Percentiles rank a stretch among this genome's conserved stretches.
phyloP scores from a whole-genome alignment of 2,113 vertebrate species.

The Chaetura pelagica region DNA sequence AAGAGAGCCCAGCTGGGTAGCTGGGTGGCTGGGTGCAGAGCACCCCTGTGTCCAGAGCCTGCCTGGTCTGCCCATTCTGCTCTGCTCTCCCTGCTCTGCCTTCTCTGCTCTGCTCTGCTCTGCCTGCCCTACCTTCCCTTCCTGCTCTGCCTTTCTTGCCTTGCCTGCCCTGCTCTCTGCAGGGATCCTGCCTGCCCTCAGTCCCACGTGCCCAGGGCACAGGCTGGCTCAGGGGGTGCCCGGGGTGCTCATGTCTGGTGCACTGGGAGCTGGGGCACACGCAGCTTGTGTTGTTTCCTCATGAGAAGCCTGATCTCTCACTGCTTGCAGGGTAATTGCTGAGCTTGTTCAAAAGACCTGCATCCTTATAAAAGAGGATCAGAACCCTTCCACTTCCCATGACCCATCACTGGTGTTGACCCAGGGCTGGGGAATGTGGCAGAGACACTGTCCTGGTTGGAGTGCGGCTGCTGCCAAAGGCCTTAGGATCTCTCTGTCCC shows the following conservation, averaged over 20 bases:
- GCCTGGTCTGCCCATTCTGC: no score
- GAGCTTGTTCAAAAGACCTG: neutral
- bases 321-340: neutral
- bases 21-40: neutral
- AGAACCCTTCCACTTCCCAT: neutral
- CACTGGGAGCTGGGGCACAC: neutral
- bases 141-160: no score
- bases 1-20: neutral
- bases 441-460: neutral
- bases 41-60: accelerated
- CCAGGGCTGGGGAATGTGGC: neutral
- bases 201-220: no score
- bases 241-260: no score
- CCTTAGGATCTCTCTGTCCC: neutral
- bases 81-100: no score
- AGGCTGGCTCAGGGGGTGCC: no score
- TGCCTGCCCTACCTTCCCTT: no score
- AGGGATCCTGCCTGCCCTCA: no score
- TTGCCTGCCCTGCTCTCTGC: no score
- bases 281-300: accelerated
- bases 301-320: neutral
- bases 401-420: neutral
- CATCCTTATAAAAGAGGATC: neutral
- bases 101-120: no score
- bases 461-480: neutral